Percentiles rank a stretch among this genome's conserved stretches.
Evolutionary conservation across 2,797 vertebrate species (phyloP).

Genomic region (Ammospiza maritima): DNA sequence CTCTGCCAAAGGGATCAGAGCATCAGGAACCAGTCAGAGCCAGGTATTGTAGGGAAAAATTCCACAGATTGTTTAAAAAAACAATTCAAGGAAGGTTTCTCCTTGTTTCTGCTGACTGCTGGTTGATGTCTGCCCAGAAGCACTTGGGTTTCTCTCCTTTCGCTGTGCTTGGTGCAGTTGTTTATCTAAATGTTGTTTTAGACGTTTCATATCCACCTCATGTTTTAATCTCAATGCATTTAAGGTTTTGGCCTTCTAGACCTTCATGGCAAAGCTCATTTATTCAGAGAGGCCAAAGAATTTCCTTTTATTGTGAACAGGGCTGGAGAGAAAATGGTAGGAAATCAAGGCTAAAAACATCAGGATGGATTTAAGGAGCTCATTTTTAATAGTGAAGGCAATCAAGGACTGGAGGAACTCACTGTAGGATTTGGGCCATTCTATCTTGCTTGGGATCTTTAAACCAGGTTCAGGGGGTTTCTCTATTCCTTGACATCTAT

Average conservation of each 20-base stretch:
- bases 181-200: not conserved
- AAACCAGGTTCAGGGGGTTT: not conserved
- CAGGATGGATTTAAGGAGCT: not conserved
- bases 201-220: not conserved
- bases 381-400: not conserved
- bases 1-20: not conserved
- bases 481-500: not conserved
- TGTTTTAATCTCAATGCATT: not conserved
- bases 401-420: not conserved
- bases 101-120: not conserved
- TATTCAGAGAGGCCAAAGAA: not conserved
- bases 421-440: not conserved
- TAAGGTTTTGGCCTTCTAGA: not conserved
- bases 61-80: not conserved
- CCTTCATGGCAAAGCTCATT: not conserved
- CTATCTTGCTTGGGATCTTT: not conserved
- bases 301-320: constrained; percentile 51
- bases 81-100: not conserved
- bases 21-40: not conserved
- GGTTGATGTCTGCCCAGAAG: not conserved
- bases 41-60: not conserved
- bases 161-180: not conserved
- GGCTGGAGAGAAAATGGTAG: constrained; percentile 28
- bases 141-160: not conserved
- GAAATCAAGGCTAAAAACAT: not conserved